phyloP scores from a whole-genome alignment of 2,797 vertebrate genomes.

The Ctenochaetus hawaiiensis region DNA sequence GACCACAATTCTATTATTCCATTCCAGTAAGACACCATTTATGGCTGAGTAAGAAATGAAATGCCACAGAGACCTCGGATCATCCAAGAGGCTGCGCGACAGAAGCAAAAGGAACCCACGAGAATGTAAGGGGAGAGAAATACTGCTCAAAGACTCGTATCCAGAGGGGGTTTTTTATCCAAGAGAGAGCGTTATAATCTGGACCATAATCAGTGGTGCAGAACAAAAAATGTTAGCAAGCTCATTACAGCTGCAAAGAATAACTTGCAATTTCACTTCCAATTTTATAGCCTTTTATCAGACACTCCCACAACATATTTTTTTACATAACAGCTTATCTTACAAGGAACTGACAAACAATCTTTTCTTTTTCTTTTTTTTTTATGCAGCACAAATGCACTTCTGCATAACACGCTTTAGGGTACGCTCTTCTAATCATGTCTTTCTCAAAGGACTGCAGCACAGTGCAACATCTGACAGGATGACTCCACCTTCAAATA shows the following conservation, averaged over 20 bases:
- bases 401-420: slow-evolving; percentile 25
- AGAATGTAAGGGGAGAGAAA: slow-evolving; percentile 59
- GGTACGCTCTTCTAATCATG: slow-evolving; percentile 33
- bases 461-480: slow-evolving; percentile 15
- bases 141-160: slow-evolving; percentile 47
- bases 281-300: slow-evolving; percentile 48
- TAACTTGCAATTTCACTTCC: slow-evolving; percentile 54
- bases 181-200: slow-evolving; percentile 54
- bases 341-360: slow-evolving; percentile 37
- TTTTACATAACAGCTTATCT: slow-evolving; percentile 37
- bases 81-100: slow-evolving; percentile 53
- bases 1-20: slow-evolving; percentile 68
- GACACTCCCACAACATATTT: slow-evolving; percentile 29
- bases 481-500: slow-evolving; percentile 31
- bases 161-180: slow-evolving; percentile 25
- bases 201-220: slow-evolving; percentile 50
- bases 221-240: slow-evolving; percentile 50
- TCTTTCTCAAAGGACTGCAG: slow-evolving; percentile 39
- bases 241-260: slow-evolving; percentile 63
- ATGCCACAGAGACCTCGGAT: slow-evolving; percentile 76
- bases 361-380: background rate
- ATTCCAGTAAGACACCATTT: slow-evolving; percentile 71
- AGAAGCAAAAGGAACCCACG: slow-evolving; percentile 55
- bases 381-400: slow-evolving; percentile 9
- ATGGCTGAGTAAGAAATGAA: slow-evolving; percentile 73